phyloP scores from a whole-genome alignment of 2,113 vertebrate species.

The Apistogramma diplotaenia region DNA sequence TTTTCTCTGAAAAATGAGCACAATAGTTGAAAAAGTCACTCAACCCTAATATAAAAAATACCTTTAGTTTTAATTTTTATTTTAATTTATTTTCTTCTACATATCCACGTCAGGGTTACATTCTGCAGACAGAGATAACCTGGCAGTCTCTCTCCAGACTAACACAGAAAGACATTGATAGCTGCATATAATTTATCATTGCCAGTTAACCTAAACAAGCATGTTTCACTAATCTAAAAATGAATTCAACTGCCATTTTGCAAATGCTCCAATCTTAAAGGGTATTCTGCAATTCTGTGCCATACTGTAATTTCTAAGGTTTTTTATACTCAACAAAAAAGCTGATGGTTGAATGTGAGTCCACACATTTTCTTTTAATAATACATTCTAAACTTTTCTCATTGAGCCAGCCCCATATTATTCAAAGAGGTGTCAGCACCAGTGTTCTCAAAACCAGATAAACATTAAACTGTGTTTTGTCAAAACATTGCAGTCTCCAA shows the following conservation, averaged over 20 bases:
- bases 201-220: not conserved
- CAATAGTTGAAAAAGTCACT: not conserved
- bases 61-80: not conserved
- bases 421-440: not conserved
- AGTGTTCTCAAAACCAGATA: not conserved
- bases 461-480: not conserved
- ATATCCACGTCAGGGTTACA: not conserved
- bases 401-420: not conserved
- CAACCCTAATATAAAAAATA: not conserved
- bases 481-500: not conserved
- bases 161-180: not conserved
- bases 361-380: slow-evolving; percentile 6
- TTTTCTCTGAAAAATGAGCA: not conserved
- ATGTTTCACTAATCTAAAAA: not conserved
- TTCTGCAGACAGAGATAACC: not conserved
- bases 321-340: not conserved
- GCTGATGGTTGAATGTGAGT: not conserved
- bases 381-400: not conserved
- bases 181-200: not conserved
- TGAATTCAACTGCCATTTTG: not conserved
- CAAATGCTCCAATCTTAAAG: too few species aligned
- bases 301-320: not conserved
- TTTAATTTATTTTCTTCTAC: not conserved
- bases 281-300: not conserved
- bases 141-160: not conserved